Base-by-base conservation (phyloP, 2,113 vertebrate species). In the Microtus pennsylvanicus region DNA sequence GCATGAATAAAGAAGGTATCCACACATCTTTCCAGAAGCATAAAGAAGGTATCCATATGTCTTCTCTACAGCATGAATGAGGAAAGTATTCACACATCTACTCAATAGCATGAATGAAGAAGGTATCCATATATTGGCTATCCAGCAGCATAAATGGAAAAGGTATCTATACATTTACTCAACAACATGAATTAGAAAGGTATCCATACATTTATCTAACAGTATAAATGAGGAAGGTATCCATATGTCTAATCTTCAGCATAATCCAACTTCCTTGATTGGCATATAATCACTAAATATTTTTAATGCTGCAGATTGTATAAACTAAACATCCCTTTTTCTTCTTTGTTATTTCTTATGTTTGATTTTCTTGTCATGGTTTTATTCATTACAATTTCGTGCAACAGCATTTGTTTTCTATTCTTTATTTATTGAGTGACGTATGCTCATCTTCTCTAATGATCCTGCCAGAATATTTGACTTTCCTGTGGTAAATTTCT, bases 311-410 rank as follows among this genome's bases (percentile, higher is more conserved):
- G 38, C 7, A 45, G 17, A 3, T 88, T 86, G 26, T 52, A 61
- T 78, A 76, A 86, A 50, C 21, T 63, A 89, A 67, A 16, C 26
- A 82, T 35, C 5, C 19, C 13, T 75, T 33, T 72, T 90, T 94
- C 3, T 55, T n/a, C 55, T 85, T 90, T 88, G 77, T 87, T 91
- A 81, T 81, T 89, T 63, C 45, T 81, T 83, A 70, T 38, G 5
- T 93, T 82, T 72, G 55, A 70, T 42, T 69, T 86, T 80, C 52
- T 91, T 88, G 58, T 17, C 17, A 89, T 61, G n/a, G 67, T 94
- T 87, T 91, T 42, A 50, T 8, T 91, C 55, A 19, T 8, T 63
- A 55, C 17, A 85, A 26, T 65, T 94, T 94, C 50, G 50, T 67
- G 42, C 4, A 80, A 17, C 0, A 86, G 9, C 10, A 83, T 85